These are phyloP conservation scores for Cheumatopsyche charites DNA, from an alignment of 1,140 invertebrate species.

Conservation along the genomic window DNA sequence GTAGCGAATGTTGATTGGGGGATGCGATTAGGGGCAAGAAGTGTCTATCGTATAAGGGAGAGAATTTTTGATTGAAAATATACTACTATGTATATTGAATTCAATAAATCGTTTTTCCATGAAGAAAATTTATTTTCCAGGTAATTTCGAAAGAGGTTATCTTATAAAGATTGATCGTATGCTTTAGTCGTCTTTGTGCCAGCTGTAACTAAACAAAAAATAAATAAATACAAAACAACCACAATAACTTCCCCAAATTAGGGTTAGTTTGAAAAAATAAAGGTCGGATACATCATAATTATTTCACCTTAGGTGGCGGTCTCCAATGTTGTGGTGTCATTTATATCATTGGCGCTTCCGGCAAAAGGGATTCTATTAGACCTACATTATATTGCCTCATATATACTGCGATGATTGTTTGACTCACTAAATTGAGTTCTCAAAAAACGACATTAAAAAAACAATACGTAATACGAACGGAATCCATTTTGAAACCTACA, in stretches of 20 bases:
- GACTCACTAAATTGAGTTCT: conserved; percentile 14
- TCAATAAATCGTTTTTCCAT: neutral
- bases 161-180: conserved; percentile 20
- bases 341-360: conserved; percentile 33
- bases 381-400: conserved; percentile 20
- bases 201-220: conserved; percentile 3
- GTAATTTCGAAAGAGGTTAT: too few species aligned
- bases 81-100: too few species aligned
- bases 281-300: conserved; percentile 42
- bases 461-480: neutral
- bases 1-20: conserved; percentile 35
- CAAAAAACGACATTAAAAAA: conserved; percentile 11
- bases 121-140: too few species aligned
- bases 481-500: too few species aligned
- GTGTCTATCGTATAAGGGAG: conserved; percentile 15
- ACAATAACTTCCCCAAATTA: conserved; percentile 33
- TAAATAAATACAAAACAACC: conserved; percentile 13
- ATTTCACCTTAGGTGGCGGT: conserved; percentile 40
- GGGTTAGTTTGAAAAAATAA: conserved; percentile 28
- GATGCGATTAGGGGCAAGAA: conserved; percentile 34
- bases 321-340: conserved; percentile 27
- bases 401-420: conserved; percentile 16
- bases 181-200: neutral
- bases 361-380: conserved; percentile 27
- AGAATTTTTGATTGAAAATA: conserved; percentile 21